Evolutionary conservation across 2,888 invertebrate species (phyloP).

Genomic region (Flexamia atlantica): DNA sequence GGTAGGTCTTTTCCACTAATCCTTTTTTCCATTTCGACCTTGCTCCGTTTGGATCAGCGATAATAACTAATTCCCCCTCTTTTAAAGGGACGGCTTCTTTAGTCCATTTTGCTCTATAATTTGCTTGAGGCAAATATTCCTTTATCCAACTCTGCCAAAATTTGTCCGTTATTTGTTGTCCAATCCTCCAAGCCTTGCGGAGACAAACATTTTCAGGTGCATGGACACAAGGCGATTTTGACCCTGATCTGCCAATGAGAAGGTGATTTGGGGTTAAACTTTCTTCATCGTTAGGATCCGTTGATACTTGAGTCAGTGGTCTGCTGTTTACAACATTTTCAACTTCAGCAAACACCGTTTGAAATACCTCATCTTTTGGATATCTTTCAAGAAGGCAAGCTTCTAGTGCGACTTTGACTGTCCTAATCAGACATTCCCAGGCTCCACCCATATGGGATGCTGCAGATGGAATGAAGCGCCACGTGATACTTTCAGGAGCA

Average conservation of each 20-base stretch:
- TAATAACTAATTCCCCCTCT: too few relatives aligned
- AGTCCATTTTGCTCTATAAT: too few relatives aligned
- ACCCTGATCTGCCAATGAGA: neutral
- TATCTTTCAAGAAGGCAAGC: neutral
- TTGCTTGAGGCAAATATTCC: too few relatives aligned
- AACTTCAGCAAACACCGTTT: neutral
- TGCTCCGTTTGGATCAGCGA: too few relatives aligned
- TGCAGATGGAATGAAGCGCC: neutral
- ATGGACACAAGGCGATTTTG: neutral
- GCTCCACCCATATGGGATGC: neutral
- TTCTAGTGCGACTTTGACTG: neutral
- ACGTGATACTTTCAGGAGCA: neutral
- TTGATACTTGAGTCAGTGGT: neutral
- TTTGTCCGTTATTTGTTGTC: neutral
- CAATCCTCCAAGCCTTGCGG: neutral
- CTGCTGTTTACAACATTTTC: neutral
- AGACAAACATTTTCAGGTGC: neutral
- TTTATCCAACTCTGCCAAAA: conserved; percentile 4
- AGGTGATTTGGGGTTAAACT: neutral
- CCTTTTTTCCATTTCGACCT: too few relatives aligned
- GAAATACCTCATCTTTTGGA: neutral
- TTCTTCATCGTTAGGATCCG: neutral
- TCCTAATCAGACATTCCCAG: neutral
- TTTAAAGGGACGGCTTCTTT: too few relatives aligned
- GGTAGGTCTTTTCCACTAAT: too few relatives aligned